Evolutionary conservation across 1,140 invertebrate species (phyloP).

Genomic region (Neocloeon triangulifer): DNA sequence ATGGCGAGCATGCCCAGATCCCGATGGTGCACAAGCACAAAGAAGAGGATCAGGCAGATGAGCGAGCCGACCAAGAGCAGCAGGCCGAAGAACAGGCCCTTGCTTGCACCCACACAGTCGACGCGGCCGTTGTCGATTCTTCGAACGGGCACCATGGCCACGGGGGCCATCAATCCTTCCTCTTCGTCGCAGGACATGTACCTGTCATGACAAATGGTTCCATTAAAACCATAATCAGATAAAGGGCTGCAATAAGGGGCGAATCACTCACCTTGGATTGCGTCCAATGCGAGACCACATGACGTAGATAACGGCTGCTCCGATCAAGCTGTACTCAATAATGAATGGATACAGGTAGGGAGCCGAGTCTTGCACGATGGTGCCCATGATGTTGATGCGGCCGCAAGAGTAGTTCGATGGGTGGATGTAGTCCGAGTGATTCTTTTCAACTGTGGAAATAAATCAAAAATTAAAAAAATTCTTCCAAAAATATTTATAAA

Average conservation of each 20-base stretch:
- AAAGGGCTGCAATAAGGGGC: too few species aligned
- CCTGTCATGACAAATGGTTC: slow-evolving; percentile 22
- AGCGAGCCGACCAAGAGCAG: slow-evolving; percentile 72
- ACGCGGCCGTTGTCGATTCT: slow-evolving; percentile 42
- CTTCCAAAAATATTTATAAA: not conserved
- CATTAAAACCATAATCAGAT: too few species aligned
- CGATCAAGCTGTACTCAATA: slow-evolving; percentile 91
- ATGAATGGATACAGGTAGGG: slow-evolving; percentile 91
- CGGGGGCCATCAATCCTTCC: slow-evolving; percentile 1
- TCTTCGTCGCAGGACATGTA: slow-evolving; percentile 49
- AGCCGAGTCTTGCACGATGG: slow-evolving; percentile 69
- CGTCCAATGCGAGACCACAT: slow-evolving; percentile 93
- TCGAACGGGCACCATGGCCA: slow-evolving; percentile 1
- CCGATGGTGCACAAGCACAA: slow-evolving; percentile 68
- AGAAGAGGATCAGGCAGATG: slow-evolving; percentile 84
- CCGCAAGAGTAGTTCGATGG: slow-evolving; percentile 37
- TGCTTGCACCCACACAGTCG: slow-evolving; percentile 79
- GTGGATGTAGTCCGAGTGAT: slow-evolving; percentile 8
- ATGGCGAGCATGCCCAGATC: slow-evolving; percentile 60
- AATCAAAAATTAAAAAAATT: not conserved
- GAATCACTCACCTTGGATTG: slow-evolving; percentile 40
- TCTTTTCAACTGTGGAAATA: not conserved
- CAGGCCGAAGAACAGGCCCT: slow-evolving; percentile 82
- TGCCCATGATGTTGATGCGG: slow-evolving; percentile 76
- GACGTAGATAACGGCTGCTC: slow-evolving; percentile 88